Conservation (phyloP, 2,797 vertebrate species). For the Lacerta agilis region DNA sequence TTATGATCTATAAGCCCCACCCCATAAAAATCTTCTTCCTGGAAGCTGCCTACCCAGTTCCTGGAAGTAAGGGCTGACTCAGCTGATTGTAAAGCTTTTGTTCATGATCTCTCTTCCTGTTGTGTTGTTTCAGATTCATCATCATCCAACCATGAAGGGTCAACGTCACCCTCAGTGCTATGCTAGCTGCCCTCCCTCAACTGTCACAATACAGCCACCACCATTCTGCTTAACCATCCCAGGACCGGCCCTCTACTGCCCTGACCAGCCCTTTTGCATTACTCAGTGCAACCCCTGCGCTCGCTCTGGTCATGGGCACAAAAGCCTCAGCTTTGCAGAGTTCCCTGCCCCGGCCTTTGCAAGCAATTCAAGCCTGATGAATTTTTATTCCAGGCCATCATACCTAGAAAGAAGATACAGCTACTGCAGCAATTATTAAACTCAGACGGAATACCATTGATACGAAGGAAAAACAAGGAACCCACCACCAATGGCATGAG, state of each 20-base stretch:
- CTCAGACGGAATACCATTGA: neutral
- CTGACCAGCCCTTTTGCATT: neutral
- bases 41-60: too few relatives aligned
- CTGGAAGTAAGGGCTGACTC: too few relatives aligned
- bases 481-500: neutral
- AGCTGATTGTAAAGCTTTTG: neutral
- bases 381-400: neutral
- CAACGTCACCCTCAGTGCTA: neutral
- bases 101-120: neutral
- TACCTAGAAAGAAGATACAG: neutral
- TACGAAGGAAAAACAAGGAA: neutral
- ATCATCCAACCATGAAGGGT: neutral
- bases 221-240: neutral
- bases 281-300: neutral
- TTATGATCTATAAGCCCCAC: too few relatives aligned
- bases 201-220: neutral
- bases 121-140: neutral
- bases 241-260: constrained; percentile 2
- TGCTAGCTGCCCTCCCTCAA: neutral
- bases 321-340: neutral
- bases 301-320: neutral
- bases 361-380: neutral
- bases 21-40: too few relatives aligned
- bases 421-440: neutral
- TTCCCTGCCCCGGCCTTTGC: neutral